Evolutionary conservation across 2,113 vertebrate species (phyloP), one percentile per base, ranked within the genome.

Genomic region (Hystrix cristata): DNA sequence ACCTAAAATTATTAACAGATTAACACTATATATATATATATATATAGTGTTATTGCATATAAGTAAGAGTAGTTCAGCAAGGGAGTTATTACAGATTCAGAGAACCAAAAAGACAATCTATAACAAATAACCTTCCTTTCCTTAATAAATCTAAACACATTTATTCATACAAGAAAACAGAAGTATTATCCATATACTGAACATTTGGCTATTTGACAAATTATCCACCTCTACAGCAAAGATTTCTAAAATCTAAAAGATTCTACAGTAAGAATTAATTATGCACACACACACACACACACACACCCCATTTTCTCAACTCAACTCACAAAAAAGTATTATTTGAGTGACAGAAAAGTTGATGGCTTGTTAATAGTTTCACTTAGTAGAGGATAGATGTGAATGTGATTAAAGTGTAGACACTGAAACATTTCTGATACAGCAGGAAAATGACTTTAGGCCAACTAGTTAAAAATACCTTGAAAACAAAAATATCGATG

Each of bases 231-330:
- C 29, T 55, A 78, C 5, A 51, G 46, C 25, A 83, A 57, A 90
- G 23, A n/a, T 78, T 91, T 91, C 78, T 78, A 46, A 91, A 93
- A 89, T 91, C 64, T 69, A 11, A 90, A 48, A 95, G 27, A 62
- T 13, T 87, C 57, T 67, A 76, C 18, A 62, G 7, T 18, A 81
- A 60, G 51, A 85, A 93, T 60, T 81, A 74, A 82, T 65, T 64
- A 59, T 46, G 86, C 23, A 84, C 31, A 62, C 34, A 18, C 5
- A 57, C 90, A 38, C 38, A 38, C 71, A 90, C 23, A 84, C 31
- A 62, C 34, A 18, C 5, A 57, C 90, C 79, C 85, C 10, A 93
- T 60, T 87, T 90, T 93, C 74, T 86, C 38, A 87, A 87, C 43
- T 72, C 18, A 93, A 67, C 4, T 93, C 51, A 87, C 8, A 86